Percentiles rank a stretch among this genome's conserved stretches.
Evolutionary conservation across 2,797 vertebrate genomes (phyloP).

Genomic region (Orientallactaga sibirica): DNA sequence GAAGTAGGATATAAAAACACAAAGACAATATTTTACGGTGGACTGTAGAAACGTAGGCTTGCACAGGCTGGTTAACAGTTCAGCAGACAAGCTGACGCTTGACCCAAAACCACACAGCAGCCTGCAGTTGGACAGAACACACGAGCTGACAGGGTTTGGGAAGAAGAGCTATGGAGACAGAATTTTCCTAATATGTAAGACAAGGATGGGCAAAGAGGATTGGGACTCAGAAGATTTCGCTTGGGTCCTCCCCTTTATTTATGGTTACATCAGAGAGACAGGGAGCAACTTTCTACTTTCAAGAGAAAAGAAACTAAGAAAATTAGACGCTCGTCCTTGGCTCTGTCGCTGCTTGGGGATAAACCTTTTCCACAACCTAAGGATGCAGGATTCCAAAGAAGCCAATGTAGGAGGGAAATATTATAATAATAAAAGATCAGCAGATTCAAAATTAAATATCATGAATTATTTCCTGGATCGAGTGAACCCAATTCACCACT

Average conservation of each 20-base stretch:
- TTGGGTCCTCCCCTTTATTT: neutral
- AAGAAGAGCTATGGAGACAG: neutral
- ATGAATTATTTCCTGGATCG: slow-evolving; percentile 27
- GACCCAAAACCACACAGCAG: neutral
- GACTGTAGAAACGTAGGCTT: neutral
- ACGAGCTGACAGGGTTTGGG: neutral
- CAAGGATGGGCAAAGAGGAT: neutral
- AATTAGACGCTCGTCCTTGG: neutral
- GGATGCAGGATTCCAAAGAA: neutral
- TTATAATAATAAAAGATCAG: neutral
- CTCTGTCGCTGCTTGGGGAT: neutral
- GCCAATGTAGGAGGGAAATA: neutral
- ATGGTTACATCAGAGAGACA: neutral
- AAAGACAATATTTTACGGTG: neutral
- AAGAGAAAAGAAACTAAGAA: neutral
- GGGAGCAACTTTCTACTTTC: neutral
- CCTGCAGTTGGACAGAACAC: neutral
- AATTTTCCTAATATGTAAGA: neutral
- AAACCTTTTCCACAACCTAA: neutral
- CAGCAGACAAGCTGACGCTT: neutral
- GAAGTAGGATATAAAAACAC: neutral
- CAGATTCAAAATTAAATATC: neutral
- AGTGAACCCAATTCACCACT: neutral
- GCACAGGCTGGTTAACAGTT: neutral
- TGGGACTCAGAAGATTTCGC: neutral